Base-by-base conservation (phyloP, 2,113 vertebrate genomes). In the Xyrauchen texanus region DNA sequence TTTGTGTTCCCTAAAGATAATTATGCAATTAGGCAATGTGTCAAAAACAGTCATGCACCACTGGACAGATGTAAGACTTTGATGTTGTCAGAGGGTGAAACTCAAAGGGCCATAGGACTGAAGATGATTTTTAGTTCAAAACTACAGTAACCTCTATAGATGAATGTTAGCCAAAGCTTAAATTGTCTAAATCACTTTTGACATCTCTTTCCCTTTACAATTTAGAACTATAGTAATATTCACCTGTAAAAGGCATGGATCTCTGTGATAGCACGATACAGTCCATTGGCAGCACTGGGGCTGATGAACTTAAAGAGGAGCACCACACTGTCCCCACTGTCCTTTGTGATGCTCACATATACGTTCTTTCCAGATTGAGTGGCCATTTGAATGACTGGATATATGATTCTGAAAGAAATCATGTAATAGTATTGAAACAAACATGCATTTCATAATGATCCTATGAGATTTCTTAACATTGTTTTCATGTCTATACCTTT, bases 331-430 rank as follows among this genome's bases (percentile, higher is more conserved):
- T 94, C 94, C 15, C 93, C 92, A 16, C 91, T 91, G 69, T 95
- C 94, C 87, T 94, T 95, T 73, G 93, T 94, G 79, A 96, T 86
- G 0, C 94, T 95, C 84, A 96, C 77, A 80, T 95, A 95, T 0
- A 96, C 94, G 3, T 94, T 95, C 88, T 95, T 96, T 74, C 93
- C 94, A n/a, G 95, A 94, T 76, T 96, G 95, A 15, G 95, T 95
- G 78, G 95, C 95, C 92, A 95, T 95, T 81, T 95, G 95, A 77
- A 96, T 93, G 64, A 95, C 89, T 11, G 95, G 93, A 78, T 95
- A 96, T 53, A 93, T 90, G 80, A 96, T 93, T 86, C 95, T 82
- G 65, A 57, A 16, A 57, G 61, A 10, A 6, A 76, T 52, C 9
- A 65, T 15, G 11, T 46, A 45, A 47, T 68, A 46, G n/a, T 10